These are phyloP conservation scores for Smutsia temminckii DNA, from an alignment of 2,797 vertebrate species.

Conservation along the genomic window DNA sequence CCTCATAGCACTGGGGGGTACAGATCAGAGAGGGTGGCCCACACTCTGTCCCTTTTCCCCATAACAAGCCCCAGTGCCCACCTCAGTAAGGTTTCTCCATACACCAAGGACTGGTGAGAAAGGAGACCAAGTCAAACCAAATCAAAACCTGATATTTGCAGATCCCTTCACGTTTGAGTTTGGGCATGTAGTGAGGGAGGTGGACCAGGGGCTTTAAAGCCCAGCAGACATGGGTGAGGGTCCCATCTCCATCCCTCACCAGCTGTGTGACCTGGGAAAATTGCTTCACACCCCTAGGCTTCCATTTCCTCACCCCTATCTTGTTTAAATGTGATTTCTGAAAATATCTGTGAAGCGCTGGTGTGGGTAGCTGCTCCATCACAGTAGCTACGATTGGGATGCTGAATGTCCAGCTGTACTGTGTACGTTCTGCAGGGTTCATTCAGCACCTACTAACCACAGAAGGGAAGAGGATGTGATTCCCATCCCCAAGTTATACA, in stretches of 20 bases:
- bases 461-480: background rate
- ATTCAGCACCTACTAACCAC: background rate
- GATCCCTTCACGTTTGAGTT: background rate
- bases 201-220: background rate
- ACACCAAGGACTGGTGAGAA: background rate
- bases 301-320: background rate
- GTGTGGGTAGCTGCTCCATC: background rate
- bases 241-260: background rate
- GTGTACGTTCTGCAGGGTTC: background rate
- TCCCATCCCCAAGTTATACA: background rate
- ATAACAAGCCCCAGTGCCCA: background rate
- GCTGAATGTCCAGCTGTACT: background rate
- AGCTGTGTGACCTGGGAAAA: background rate
- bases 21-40: background rate
- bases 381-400: background rate
- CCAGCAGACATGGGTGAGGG: background rate
- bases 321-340: background rate
- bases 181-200: background rate
- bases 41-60: background rate
- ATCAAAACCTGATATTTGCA: background rate
- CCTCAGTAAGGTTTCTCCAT: background rate
- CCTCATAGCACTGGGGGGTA: background rate
- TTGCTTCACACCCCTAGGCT: background rate
- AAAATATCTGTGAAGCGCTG: background rate
- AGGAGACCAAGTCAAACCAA: background rate